Base-by-base conservation (phyloP, 1,140 invertebrate species). In the Lordiphosa collinella region DNA sequence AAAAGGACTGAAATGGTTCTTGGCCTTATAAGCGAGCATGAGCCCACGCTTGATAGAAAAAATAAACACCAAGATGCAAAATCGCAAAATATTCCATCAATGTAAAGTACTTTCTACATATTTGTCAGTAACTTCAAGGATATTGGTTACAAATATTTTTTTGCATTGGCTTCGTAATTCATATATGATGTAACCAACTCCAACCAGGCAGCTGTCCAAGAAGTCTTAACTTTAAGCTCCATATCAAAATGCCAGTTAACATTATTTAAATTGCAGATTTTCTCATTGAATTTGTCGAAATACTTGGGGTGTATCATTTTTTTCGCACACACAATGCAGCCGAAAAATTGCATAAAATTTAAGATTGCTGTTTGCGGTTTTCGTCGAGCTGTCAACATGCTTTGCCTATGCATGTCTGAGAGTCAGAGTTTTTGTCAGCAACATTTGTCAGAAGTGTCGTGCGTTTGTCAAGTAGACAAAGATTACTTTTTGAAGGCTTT, bases 251-350 rank as follows among this genome's bases (percentile, higher is more conserved):
- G 71, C 58, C 78, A 71, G 76, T 72, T 64, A 60, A 61, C 48
- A 82, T 80, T 84, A 80, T 80, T 80, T 80, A 80, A 80, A 80
- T 82, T 80, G 76, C 76, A 76, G 69, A 80, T 80, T 76, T 67
- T 76, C 67, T 47, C 58, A 80, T 82, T 82, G 76, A 80, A 80
- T 80, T 80, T 80, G 76, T 80, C 76, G 58, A 54, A 62, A 60
- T 71, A 69, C 61, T 80, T 69, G 52, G 76, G 66, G 62, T 76
- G 56, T 71, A 71, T 82, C 82, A 80, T 80, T 76, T 80, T 63
- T 37, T 29, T 34, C 22, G 18, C 38, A 51, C 54, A 51, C 41
- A 71, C 62, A 64, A 64, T 64, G 32, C 52, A 46, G 48, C 34
- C 43, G 44, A 61, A 79, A 65, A 82, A 75, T 71, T 80, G 76